phyloP scores from a whole-genome alignment of 2,797 vertebrate species.

The Carduelis carduelis region DNA sequence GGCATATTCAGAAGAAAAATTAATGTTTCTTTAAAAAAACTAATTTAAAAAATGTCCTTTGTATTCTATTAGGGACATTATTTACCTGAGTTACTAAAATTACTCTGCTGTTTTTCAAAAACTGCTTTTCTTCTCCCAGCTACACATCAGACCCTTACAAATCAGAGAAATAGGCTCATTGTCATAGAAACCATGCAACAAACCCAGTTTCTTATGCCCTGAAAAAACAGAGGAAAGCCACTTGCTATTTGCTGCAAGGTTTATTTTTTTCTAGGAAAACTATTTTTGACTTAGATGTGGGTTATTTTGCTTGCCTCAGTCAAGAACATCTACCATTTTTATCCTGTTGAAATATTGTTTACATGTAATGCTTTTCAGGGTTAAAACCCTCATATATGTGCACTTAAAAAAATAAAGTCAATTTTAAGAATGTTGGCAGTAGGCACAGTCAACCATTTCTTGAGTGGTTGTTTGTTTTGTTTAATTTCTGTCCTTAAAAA shows the following conservation, averaged over 20 bases:
- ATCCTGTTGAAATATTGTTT: background rate
- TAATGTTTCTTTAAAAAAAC: background rate
- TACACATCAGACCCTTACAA: background rate
- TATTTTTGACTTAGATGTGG: background rate
- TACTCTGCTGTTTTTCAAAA: background rate
- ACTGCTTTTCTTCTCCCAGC: background rate
- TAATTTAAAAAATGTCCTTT: background rate
- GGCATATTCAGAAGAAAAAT: background rate
- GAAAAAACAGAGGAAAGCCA: background rate
- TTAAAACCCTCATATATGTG: background rate
- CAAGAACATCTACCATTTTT: background rate
- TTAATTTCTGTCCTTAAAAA: background rate
- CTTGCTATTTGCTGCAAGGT: background rate
- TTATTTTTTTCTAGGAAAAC: background rate
- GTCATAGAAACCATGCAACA: background rate
- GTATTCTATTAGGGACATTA: background rate
- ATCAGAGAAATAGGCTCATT: background rate
- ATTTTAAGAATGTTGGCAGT: background rate
- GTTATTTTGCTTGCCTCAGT: background rate
- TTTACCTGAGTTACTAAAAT: background rate
- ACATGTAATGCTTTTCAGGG: background rate
- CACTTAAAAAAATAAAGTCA: background rate
- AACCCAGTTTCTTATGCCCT: background rate
- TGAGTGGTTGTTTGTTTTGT: background rate
- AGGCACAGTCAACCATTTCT: background rate